These are phyloP conservation scores for Sitobion miscanthi DNA, from an alignment of 1,140 invertebrate species.

Conservation along the genomic window DNA sequence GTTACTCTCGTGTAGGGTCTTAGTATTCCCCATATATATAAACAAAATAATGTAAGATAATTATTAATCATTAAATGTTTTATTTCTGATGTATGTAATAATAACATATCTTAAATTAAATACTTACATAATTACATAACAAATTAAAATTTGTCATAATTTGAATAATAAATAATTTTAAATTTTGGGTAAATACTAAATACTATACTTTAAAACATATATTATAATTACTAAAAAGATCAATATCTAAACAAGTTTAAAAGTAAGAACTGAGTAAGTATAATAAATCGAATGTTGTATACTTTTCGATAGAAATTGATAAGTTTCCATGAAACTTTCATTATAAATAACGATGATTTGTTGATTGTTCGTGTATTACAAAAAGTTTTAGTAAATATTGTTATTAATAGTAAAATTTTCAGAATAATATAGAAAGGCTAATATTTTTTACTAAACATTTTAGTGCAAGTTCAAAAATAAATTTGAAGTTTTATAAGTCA, in stretches of 20 bases:
- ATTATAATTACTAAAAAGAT: neutral
- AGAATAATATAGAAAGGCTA: neutral
- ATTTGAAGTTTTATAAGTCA: neutral
- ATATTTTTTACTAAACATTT: neutral
- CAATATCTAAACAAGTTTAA: neutral
- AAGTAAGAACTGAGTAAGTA: neutral
- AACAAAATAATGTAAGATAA: no score
- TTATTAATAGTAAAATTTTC: neutral
- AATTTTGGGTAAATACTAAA: neutral
- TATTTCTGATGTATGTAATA: no score
- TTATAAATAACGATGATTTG: neutral
- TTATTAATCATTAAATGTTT: no score
- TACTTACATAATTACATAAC: neutral
- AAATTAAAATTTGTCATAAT: neutral
- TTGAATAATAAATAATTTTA: neutral
- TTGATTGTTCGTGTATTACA: neutral
- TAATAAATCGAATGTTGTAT: neutral
- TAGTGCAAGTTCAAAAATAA: neutral
- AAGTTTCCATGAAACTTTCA: neutral
- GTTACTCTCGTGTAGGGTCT: no score
- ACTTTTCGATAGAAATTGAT: neutral
- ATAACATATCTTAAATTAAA: neutral
- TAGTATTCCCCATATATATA: no score
- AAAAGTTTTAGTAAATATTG: neutral
- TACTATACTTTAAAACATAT: neutral